Evolutionary conservation across 2,888 invertebrate species (phyloP), one percentile per base, ranked within the genome.

Genomic region (Luperina nickerlii): DNA sequence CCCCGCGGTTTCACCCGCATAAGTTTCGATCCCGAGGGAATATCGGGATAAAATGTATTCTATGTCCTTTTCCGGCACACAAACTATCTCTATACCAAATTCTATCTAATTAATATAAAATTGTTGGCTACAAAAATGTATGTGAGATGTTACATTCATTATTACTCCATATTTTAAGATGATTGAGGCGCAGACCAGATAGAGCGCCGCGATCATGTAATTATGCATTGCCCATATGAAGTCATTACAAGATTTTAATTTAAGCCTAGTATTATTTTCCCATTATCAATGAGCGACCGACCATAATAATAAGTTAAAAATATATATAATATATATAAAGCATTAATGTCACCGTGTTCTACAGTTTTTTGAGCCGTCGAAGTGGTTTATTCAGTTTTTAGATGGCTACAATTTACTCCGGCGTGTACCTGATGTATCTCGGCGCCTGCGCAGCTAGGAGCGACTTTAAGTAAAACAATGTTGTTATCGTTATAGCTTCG

Each of bases 201-300:
- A 65, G 20, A 60, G 89, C 90, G 90, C 90, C 82, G 79, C 79
- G 69, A 80, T 80, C 79, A 74, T 83, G 79, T 91, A 90, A 92
- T 92, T 90, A 92, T 84, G 62, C 68, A 84, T 88, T 88, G 74
- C 74, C 75, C 83, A 82, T 90, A 91, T 92, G 89, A 91, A 92
- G 90, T 90, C 90, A 92, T 91, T 92, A 90, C 89, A 90, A 90
- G 84, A 85, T 90, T 91, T 93, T 91, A 91, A 92, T 91, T 92
- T 85, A 88, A 91, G 81, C 81, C 89, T 73, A 82, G 79, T 89
- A 92, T 94, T 94, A 94, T 92, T 92, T 92, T 92, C 87, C 80
- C 91, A 93, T 93, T 93, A 92, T 83, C 89, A 89, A 86, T 88
- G 79, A 84, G 74, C 82, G 76, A 76, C 72, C 78, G 72, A 42